Conservation (phyloP, 2,888 invertebrate genomes). For the Leucoptera coffeella region DNA sequence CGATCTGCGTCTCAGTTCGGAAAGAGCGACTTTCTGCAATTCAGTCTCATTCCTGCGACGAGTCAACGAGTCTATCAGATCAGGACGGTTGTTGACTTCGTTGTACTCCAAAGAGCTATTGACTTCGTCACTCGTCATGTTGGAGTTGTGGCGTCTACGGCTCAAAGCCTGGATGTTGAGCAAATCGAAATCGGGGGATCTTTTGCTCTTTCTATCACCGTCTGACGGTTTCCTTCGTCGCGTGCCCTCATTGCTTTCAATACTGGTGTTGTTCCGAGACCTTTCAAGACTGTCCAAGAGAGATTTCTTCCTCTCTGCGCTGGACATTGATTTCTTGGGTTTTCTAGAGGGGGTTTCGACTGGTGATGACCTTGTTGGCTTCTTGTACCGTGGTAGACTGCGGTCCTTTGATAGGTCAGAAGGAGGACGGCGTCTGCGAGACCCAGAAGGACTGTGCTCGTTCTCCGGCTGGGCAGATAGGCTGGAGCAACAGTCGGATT, state of each 20-base stretch:
- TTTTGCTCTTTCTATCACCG: constrained; percentile 30
- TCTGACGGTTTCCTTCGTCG: constrained; percentile 34
- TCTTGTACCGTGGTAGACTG: constrained; percentile 29
- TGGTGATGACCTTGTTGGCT: constrained; percentile 28
- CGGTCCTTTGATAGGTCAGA: constrained; percentile 25
- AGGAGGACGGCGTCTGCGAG: constrained; percentile 32
- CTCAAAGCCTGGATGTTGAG: constrained; percentile 33
- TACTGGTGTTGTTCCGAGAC: constrained; percentile 40
- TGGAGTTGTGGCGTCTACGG: constrained; percentile 39
- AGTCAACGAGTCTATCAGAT: constrained; percentile 34
- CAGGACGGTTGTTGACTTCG: constrained; percentile 41
- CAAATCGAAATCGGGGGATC: constrained; percentile 39
- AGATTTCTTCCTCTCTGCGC: constrained; percentile 42
- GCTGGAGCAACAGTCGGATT: constrained; percentile 81
- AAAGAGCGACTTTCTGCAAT: constrained; percentile 28
- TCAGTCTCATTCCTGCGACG: constrained; percentile 28
- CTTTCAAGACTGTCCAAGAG: constrained; percentile 41
- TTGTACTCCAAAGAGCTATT: constrained; percentile 46
- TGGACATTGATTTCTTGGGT: constrained; percentile 45
- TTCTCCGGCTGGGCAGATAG: constrained; percentile 59
- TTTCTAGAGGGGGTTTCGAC: constrained; percentile 31
- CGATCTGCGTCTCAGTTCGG: constrained; percentile 35
- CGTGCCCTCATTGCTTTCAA: constrained; percentile 36
- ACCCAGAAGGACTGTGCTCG: constrained; percentile 27
- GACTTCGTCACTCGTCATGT: constrained; percentile 41